Conservation (phyloP, 2,888 invertebrate genomes). For the Drosophila conformis region DNA sequence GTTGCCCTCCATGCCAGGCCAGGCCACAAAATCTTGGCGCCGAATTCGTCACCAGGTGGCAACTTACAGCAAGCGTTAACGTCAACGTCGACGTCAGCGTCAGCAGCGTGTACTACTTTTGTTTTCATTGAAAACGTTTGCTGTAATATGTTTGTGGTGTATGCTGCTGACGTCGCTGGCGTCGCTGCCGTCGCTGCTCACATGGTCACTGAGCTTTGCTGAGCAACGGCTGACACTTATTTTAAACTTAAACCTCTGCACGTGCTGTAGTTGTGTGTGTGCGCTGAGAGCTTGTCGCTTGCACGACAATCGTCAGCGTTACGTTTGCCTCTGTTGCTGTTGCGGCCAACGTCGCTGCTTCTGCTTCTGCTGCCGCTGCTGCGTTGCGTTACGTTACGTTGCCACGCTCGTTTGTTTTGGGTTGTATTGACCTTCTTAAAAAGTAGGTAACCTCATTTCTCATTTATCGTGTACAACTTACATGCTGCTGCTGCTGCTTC, state of each 20-base stretch:
- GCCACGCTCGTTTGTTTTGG: conserved; percentile 81
- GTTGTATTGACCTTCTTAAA: conserved; percentile 84
- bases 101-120: conserved; percentile 77
- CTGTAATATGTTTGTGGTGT: conserved; percentile 76
- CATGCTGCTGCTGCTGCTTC: conserved; percentile 57
- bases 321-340: conserved; percentile 22
- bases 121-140: conserved; percentile 80
- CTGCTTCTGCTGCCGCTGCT: conserved; percentile 15
- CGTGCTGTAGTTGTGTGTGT: conserved; percentile 15
- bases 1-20: conserved; percentile 61
- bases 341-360: conserved; percentile 14
- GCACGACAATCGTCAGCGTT: conserved; percentile 38
- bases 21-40: conserved; percentile 62
- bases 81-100: conserved; percentile 21
- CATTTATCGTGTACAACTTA: conserved; percentile 83
- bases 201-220: conserved; percentile 79
- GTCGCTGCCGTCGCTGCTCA: conserved; percentile 56
- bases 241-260: conserved; percentile 50
- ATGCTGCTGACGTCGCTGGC: conserved; percentile 35
- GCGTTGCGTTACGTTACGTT: conserved; percentile 55
- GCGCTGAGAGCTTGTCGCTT: conserved; percentile 44
- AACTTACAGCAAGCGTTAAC: conserved; percentile 52
- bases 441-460: conserved; percentile 84
- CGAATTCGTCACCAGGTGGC: conserved; percentile 71
- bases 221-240: conserved; percentile 61